phyloP scores from a whole-genome alignment of 1,140 invertebrate genomes.

The Trialeurodes vaporariorum region DNA sequence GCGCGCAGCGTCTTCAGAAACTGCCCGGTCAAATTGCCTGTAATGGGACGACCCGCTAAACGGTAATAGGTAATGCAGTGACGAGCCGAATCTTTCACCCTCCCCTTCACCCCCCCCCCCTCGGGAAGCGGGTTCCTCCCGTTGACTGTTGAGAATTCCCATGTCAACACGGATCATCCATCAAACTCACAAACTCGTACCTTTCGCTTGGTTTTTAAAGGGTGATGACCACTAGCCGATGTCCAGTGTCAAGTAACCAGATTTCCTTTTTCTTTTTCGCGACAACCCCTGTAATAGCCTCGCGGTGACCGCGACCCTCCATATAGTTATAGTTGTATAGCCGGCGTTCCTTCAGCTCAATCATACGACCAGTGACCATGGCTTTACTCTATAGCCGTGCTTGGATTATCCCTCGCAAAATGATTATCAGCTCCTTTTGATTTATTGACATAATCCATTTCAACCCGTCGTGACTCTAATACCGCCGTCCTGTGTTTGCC shows the following conservation, averaged over 20 bases:
- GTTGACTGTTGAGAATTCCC: neutral
- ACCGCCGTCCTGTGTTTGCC: neutral
- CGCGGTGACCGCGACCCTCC: too few species aligned
- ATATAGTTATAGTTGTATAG: too few species aligned
- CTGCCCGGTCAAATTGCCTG: too few species aligned
- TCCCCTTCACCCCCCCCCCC: too few species aligned
- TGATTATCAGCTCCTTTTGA: neutral
- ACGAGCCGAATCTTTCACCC: too few species aligned
- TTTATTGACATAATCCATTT: constrained; percentile 1
- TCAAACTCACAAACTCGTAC: neutral
- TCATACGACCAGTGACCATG: too few species aligned
- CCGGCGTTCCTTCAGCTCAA: too few species aligned
- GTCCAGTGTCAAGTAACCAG: neutral
- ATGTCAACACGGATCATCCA: neutral
- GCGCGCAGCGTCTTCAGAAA: too few species aligned
- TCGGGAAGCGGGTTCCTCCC: neutral
- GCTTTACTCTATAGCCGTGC: neutral
- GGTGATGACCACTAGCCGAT: neutral
- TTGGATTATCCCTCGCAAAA: neutral
- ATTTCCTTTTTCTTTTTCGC: too few species aligned
- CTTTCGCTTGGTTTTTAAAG: neutral
- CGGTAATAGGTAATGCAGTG: too few species aligned
- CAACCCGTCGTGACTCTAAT: neutral
- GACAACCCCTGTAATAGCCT: neutral
- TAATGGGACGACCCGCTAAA: too few species aligned